These are phyloP conservation scores for Eupithecia abbreviata DNA, from an alignment of 2,888 invertebrate species.

Conservation along the genomic window DNA sequence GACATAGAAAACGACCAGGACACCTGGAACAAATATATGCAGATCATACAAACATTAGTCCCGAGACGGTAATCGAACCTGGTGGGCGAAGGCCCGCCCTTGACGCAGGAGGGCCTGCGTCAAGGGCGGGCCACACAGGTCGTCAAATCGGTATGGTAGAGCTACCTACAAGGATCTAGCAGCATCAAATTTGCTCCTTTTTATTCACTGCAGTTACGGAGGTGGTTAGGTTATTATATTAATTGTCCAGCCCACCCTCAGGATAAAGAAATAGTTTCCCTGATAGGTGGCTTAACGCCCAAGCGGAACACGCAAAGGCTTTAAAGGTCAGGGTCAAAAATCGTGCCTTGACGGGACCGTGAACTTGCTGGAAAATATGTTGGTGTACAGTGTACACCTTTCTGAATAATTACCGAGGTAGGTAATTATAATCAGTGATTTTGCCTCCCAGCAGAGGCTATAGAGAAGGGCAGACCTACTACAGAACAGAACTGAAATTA, in stretches of 20 bases:
- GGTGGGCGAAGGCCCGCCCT: no score
- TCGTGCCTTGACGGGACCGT: neutral
- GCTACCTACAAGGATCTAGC: no score
- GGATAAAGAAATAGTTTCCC: neutral
- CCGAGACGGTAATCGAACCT: no score
- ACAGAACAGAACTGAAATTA: no score
- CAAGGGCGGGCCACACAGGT: no score
- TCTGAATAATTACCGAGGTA: neutral
- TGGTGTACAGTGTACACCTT: neutral
- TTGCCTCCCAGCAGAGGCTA: neutral
- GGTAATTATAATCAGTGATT: neutral
- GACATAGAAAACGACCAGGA: no score
- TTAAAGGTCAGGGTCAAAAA: neutral
- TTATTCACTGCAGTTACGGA: neutral
- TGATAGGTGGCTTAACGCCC: neutral
- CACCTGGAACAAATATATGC: no score
- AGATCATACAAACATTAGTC: no score
- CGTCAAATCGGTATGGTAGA: no score
- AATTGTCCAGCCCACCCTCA: neutral
- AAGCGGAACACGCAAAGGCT: neutral
- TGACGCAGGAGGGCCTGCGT: no score
- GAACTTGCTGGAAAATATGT: neutral
- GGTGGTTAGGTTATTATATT: no score
- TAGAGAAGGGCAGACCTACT: neutral
- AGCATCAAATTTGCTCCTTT: no score